Conservation (phyloP, 2,797 vertebrate species). For the Eleutherodactylus coqui region DNA sequence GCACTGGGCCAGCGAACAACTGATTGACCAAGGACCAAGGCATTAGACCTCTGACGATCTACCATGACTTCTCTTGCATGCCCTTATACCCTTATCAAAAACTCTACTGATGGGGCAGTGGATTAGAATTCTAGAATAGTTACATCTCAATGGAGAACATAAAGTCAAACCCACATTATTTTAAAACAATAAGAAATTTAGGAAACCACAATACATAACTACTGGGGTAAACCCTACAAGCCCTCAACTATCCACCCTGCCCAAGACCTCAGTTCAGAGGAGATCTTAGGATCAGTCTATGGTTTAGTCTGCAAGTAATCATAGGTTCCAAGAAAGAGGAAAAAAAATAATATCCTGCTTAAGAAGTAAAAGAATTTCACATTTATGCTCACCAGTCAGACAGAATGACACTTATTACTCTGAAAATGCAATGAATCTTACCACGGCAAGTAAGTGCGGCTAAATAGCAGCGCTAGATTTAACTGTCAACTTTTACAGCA, state of each 20-base stretch:
- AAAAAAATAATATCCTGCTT: not conserved
- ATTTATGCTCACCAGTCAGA: not conserved
- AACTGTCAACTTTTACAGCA: slow-evolving; percentile 41
- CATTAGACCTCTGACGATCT: no score
- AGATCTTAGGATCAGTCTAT: not conserved
- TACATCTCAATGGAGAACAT: no score
- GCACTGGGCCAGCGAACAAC: no score
- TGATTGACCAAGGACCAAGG: no score
- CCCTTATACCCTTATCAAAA: no score
- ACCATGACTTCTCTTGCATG: no score
- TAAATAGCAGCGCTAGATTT: not conserved
- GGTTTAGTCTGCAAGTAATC: not conserved
- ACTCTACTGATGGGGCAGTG: no score
- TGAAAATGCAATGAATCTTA: slow-evolving; percentile 31
- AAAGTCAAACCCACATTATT: no score
- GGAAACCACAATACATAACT: no score
- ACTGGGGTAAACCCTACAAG: not conserved
- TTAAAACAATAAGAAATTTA: no score
- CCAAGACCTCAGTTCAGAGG: not conserved
- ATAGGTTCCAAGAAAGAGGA: not conserved
- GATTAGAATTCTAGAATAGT: no score
- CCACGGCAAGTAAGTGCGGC: not conserved
- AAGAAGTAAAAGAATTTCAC: not conserved
- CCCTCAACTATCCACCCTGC: no score
- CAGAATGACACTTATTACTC: slow-evolving; percentile 26